Base-by-base conservation (phyloP, 2,888 invertebrate species). In the Cartodere bifasciata region DNA sequence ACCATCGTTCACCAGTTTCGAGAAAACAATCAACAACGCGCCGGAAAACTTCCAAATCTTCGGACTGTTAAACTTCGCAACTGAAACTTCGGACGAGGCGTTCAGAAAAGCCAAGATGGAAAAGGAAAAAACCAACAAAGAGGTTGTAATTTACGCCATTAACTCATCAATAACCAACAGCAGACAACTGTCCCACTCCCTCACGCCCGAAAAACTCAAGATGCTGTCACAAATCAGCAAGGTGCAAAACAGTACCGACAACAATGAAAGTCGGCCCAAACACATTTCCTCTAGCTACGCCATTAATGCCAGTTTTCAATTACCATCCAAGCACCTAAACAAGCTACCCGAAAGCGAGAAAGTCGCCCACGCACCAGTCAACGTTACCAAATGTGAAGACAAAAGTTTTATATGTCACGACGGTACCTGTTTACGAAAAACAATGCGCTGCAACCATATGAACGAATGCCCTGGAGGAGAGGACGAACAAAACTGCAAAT, bases 401-500 rank as follows among this genome's bases (percentile, higher is more conserved):
- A 25, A 28, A 14, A 42, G 67, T 11, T 64, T 72, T 33, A 67
- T 62, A 16, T 81, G 81, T 52, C 55, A 60, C 7, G 71, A 68
- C 43, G 77, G 75, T 1, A 66, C 67, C 42, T 81, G 81, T 48
- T 56, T 81, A 13, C 68, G 76, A 1, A 50, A 66, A 31, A 68
- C 72, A 3, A 72, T 75, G 3, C 68, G 75, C 37, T 82, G 81
- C 50, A 81, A 82, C 48, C 72, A 76, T 48, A 56, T 80, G 24
- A 62, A 75, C 14, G 81, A 82, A 48, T 82, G 81, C 41, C 57
- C 66, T 4, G 72, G 70, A 37, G 78, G 78, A 2, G 72, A 74
- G 37, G 83, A 83, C 48, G 83, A 82, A 50, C 64, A 65, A 15
- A 70, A 72, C 31, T 83, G 83, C 49, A 69, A 75, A 12, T 84